Evolutionary conservation across 1,140 invertebrate species (phyloP), one percentile per base, ranked within the genome.

Genomic region (Meloidogyne floridensis): DNA sequence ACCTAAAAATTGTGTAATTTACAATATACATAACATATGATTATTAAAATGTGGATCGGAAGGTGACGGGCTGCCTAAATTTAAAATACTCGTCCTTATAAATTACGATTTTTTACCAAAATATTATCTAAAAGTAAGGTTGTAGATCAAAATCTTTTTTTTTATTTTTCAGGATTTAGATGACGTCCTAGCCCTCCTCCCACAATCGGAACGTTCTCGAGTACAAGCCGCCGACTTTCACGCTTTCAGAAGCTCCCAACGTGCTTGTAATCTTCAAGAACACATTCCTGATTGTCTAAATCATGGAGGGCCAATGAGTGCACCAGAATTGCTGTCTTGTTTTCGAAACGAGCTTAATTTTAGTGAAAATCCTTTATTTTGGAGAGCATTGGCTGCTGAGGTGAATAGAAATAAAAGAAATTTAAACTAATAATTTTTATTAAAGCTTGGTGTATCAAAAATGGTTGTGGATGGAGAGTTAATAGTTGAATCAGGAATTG

Each of bases 371-470:
- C 86, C 87, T n/a, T 56, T 90, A 3, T 89, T 89, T 82, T 74
- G 88, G 69, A 80, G 86, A 51, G 88, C 89, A 20, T 74, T 89
- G 1, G 82, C 88, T 59, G 84, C 83, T 32, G 88, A 89, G 69
- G 87, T 89, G 73, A 51, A 43, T 15, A 15, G 11, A 4, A 42
- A 75, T 3, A 13, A 15, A 77, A 8, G 7, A 75, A 43, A 75
- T 20, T 54, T 8, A 77, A 54, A 18, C 13, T 82, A 73, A 10
- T 1, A 13, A 9, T 4, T 70, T n/a, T 75, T 3, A n/a, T 56
- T 85, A 81, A 71, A 87, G 85, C 80, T 90, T 8, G 87, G 88
- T 10, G 89, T 89, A 9, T 90, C 88, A 15, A 90, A 90, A 83
- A 88, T 90, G 85, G 82, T 89, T 8, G 89, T 90, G 6, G 88